phyloP scores from a whole-genome alignment of 2,888 invertebrate species.

The Drosophila meridiana region DNA sequence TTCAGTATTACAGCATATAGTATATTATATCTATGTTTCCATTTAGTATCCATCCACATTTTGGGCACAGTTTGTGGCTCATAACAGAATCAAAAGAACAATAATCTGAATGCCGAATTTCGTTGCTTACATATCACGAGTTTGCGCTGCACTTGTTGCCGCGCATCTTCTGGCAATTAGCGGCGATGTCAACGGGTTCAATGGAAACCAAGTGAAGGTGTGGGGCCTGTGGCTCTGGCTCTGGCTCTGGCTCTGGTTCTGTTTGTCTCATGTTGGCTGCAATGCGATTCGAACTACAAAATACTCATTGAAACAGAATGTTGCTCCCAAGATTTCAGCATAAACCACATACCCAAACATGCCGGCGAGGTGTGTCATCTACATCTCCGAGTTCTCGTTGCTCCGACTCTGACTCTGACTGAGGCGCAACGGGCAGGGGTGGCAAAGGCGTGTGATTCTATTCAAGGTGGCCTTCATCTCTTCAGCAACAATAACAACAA shows the following conservation, averaged over 20 bases:
- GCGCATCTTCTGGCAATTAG: slow-evolving; percentile 72
- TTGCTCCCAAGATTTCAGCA: slow-evolving; percentile 34
- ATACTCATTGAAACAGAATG: slow-evolving; percentile 35
- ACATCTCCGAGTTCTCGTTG: slow-evolving; percentile 57
- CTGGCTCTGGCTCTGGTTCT: slow-evolving; percentile 17
- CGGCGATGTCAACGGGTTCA: slow-evolving; percentile 76
- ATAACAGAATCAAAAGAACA: slow-evolving; percentile 1
- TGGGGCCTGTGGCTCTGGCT: slow-evolving; percentile 53
- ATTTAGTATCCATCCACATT: too few species aligned
- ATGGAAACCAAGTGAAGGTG: slow-evolving; percentile 67
- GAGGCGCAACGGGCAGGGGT: slow-evolving; percentile 18
- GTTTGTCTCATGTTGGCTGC: neutral
- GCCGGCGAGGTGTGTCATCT: slow-evolving; percentile 73
- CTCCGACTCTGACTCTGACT: slow-evolving; percentile 19
- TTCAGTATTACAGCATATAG: neutral
- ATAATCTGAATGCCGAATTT: slow-evolving; percentile 43
- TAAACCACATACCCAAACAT: slow-evolving; percentile 33
- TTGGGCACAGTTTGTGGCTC: too few species aligned
- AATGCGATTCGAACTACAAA: slow-evolving; percentile 4
- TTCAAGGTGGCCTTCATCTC: slow-evolving; percentile 62
- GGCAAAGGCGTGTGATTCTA: slow-evolving; percentile 63
- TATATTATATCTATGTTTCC: too few species aligned
- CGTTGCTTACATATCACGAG: slow-evolving; percentile 64
- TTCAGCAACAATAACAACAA: slow-evolving; percentile 24
- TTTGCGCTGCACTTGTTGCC: slow-evolving; percentile 61